phyloP scores from a whole-genome alignment of 1,140 invertebrate species.

The Drosophila saltans region DNA sequence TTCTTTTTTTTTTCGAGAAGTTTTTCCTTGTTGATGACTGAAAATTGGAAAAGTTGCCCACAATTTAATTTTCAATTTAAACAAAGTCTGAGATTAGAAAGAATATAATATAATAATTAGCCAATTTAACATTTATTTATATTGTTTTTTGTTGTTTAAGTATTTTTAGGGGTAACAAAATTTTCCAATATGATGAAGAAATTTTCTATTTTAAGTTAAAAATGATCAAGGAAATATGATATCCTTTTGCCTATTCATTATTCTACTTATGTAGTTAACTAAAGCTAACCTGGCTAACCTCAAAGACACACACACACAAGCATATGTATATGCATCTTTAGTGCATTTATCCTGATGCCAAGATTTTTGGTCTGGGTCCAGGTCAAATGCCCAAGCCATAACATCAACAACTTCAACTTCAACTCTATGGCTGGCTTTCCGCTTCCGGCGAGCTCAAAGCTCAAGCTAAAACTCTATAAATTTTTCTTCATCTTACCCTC shows the following conservation, averaged over 20 bases:
- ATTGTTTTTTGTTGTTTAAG: no score
- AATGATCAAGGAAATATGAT: no score
- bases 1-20: slow-evolving; percentile 7
- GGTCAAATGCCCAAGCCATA: slow-evolving; percentile 48
- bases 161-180: no score
- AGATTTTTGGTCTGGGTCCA: slow-evolving; percentile 12
- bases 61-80: slow-evolving; percentile 4
- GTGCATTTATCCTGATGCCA: slow-evolving; percentile 13
- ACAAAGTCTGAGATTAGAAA: no score
- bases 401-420: slow-evolving; percentile 35
- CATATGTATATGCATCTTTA: not conserved
- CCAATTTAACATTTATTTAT: no score
- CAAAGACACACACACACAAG: not conserved
- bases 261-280: not conserved
- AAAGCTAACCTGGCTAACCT: not conserved
- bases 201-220: no score
- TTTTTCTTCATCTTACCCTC: slow-evolving; percentile 49
- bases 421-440: slow-evolving; percentile 23
- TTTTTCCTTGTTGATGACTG: no score
- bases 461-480: slow-evolving; percentile 50
- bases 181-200: no score
- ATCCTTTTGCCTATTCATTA: no score
- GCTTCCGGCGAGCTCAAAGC: slow-evolving; percentile 44
- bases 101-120: no score
- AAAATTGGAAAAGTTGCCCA: slow-evolving; percentile 17